Evolutionary conservation across 2,113 vertebrate genomes (phyloP).

Genomic region (Oreotrochilus melanogaster): DNA sequence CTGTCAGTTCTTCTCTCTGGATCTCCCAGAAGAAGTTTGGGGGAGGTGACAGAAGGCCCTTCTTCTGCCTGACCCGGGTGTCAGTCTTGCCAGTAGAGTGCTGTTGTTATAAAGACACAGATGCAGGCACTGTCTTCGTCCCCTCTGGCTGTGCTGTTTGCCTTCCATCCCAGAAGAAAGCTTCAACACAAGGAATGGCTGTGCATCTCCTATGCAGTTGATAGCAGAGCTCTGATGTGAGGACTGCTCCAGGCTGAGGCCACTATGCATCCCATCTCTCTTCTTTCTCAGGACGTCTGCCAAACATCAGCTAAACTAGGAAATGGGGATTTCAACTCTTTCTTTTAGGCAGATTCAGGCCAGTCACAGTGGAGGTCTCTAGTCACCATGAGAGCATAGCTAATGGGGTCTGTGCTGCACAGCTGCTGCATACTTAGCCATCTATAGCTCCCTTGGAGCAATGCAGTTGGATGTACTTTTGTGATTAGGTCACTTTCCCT

Average conservation of each 20-base stretch:
- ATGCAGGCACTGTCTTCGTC: not conserved
- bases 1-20: not conserved
- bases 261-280: not conserved
- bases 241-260: not conserved
- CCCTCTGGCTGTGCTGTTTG: not conserved
- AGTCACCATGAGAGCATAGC: rapidly evolving
- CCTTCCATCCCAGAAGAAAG: not conserved
- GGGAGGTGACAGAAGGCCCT: rapidly evolving
- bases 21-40: not conserved
- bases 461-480: not conserved
- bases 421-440: not conserved
- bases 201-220: rapidly evolving
- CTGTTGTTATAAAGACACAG: not conserved
- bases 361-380: not conserved
- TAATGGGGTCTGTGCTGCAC: not conserved
- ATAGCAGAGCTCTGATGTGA: rapidly evolving
- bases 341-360: not conserved
- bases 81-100: not conserved
- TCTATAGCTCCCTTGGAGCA: not conserved
- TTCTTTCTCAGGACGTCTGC: not conserved
- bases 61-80: not conserved
- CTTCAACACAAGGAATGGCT: not conserved
- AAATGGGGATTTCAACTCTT: not conserved
- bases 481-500: not conserved
- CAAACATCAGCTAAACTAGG: not conserved